phyloP scores from a whole-genome alignment of 1,140 invertebrate genomes.

The Drosophila parabipectinata region DNA sequence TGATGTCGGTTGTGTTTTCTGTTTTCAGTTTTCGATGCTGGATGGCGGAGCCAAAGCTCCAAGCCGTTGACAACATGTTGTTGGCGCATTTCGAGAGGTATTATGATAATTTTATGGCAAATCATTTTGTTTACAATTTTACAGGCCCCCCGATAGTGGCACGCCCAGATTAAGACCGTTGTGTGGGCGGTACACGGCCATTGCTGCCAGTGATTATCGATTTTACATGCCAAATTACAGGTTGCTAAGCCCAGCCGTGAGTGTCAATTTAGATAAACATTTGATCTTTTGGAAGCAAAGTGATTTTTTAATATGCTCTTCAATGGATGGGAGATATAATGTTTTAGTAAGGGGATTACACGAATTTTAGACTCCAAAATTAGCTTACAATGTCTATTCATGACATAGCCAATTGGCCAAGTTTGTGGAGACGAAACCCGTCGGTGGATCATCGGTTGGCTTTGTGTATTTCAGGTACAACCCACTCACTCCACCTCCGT shows the following conservation, averaged over 20 bases:
- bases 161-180: conserved; percentile 42
- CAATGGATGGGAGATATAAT: conserved; percentile 6
- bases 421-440: conserved; percentile 17
- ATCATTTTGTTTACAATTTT: conserved; percentile 81
- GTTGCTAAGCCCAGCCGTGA: conserved; percentile 13
- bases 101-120: conserved; percentile 82
- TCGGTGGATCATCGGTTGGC: conserved; percentile 31
- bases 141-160: conserved; percentile 49
- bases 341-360: conserved; percentile 16
- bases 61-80: conserved; percentile 78
- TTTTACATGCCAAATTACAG: conserved; percentile 76
- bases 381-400: neutral
- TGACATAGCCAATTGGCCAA: conserved; percentile 4
- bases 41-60: conserved; percentile 3
- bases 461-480: neutral
- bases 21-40: conserved; percentile 14
- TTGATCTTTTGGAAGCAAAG: conserved; percentile 29
- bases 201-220: conserved; percentile 79
- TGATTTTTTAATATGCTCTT: conserved; percentile 13
- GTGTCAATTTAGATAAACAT: conserved; percentile 48
- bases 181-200: conserved; percentile 61
- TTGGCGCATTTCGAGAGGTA: conserved; percentile 76
- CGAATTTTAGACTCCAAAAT: neutral
- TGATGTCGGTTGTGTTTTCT: conserved; percentile 20
- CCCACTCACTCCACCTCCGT: conserved; percentile 25